Conservation (phyloP, 2,113 vertebrate genomes). For the Cynopterus brachyotis region DNA sequence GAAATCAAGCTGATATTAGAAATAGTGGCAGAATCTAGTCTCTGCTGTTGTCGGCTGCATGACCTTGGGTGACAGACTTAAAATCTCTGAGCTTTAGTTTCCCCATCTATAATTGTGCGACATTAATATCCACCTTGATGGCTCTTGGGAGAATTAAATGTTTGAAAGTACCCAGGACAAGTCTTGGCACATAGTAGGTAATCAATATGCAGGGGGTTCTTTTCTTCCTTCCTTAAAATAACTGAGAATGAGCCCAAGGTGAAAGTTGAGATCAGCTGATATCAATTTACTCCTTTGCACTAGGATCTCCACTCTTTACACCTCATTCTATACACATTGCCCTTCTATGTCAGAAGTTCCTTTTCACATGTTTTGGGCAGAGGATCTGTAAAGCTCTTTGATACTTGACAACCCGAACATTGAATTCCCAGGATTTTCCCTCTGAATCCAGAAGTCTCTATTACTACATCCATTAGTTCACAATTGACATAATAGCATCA, state of each 20-base stretch:
- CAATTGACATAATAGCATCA: background rate
- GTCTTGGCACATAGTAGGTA: constrained; percentile 79
- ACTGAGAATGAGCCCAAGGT: constrained; percentile 57
- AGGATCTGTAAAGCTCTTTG: background rate
- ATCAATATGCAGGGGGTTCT: constrained; percentile 71
- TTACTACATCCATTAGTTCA: background rate
- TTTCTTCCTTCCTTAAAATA: constrained; percentile 74
- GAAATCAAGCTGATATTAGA: constrained; percentile 5
- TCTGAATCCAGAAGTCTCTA: background rate
- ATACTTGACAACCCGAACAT: background rate
- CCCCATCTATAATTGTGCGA: constrained; percentile 73
- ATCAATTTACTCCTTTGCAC: constrained; percentile 25
- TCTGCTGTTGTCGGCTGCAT: constrained; percentile 19
- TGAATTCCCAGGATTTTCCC: background rate
- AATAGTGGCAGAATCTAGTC: background rate
- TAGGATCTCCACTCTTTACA: background rate
- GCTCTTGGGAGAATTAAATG: constrained; percentile 80
- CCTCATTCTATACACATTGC: background rate
- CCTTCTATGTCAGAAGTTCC: background rate
- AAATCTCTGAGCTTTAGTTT: constrained; percentile 66
- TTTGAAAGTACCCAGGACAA: constrained; percentile 64
- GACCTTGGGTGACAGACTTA: constrained; percentile 66
- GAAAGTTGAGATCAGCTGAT: constrained; percentile 56
- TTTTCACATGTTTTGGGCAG: background rate
- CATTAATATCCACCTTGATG: constrained; percentile 70